Conservation (phyloP, 2,113 vertebrate species). For the Silurus asotus region DNA sequence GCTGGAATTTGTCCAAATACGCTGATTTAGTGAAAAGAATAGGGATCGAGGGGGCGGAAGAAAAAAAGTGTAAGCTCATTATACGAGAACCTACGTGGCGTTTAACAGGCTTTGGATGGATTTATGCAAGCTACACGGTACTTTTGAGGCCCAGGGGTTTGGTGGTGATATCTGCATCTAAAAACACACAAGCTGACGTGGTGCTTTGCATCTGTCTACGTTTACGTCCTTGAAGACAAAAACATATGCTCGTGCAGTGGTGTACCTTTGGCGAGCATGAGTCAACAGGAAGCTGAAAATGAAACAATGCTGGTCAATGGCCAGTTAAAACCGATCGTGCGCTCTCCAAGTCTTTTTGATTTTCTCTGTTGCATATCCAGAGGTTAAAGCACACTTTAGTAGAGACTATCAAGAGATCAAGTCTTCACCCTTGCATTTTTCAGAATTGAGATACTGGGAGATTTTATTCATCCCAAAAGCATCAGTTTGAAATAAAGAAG, state of each 20-base stretch:
- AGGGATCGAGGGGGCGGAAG: conserved; percentile 15
- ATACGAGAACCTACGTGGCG: conserved; percentile 69
- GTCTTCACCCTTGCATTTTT: not conserved
- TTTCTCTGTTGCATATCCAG: not conserved
- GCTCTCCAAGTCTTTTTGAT: not conserved
- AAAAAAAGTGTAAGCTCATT: conserved; percentile 71
- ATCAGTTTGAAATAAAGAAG: conserved; percentile 20
- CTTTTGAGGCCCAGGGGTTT: conserved; percentile 12
- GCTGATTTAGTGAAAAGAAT: conserved; percentile 70
- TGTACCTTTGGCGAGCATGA: conserved; percentile 15
- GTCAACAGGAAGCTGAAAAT: conserved; percentile 44
- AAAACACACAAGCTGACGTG: not conserved
- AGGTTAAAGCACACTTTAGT: not conserved
- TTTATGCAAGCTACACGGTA: conserved; percentile 68
- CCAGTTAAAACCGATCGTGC: not conserved
- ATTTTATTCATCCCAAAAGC: conserved; percentile 11
- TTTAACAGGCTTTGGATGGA: conserved; percentile 68
- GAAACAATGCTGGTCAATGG: conserved; percentile 15
- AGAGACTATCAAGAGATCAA: not conserved
- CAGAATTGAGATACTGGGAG: not conserved
- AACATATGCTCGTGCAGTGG: conserved; percentile 34
- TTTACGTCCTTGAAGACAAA: conserved; percentile 37
- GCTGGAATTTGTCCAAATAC: conserved; percentile 70
- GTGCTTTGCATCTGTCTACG: not conserved
- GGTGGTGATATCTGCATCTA: conserved; percentile 15